phyloP scores from a whole-genome alignment of 2,888 invertebrate species.

The Tetropium fuscum region DNA sequence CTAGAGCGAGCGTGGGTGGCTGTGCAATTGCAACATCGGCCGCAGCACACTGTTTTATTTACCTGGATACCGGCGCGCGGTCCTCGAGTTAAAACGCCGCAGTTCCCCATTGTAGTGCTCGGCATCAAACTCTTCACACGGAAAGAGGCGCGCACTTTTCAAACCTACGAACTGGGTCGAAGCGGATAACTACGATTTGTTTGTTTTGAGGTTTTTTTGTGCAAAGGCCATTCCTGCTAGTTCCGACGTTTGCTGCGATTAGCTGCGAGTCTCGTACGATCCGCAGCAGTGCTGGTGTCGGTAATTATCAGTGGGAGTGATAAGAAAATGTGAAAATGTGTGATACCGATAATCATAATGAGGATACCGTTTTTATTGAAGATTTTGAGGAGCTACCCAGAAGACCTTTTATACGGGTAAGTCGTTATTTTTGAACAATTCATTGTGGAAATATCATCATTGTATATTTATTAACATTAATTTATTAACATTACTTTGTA shows the following conservation, averaged over 20 bases:
- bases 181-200: conserved; percentile 6
- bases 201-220: conserved; percentile 13
- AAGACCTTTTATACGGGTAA: conserved; percentile 50
- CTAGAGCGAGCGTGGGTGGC: conserved; percentile 35
- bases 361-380: conserved; percentile 33
- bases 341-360: conserved; percentile 31
- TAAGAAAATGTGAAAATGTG: conserved; percentile 39
- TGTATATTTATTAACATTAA: no score
- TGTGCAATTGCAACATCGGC: conserved; percentile 36
- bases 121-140: conserved; percentile 12
- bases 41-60: conserved; percentile 36
- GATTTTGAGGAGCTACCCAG: conserved; percentile 42
- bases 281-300: conserved; percentile 8
- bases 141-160: conserved; percentile 26
- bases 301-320: conserved; percentile 8
- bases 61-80: conserved; percentile 37
- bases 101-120: conserved; percentile 29
- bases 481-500: no score
- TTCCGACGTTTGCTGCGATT: neutral
- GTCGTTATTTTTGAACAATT: no score
- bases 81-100: conserved; percentile 33
- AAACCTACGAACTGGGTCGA: conserved; percentile 17
- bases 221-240: neutral
- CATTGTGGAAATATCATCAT: no score
- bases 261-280: neutral